A percentile compares a stretch with the other conserved stretches of the same genome.
Evolutionary conservation across 2,113 vertebrate genomes (phyloP).

Genomic region (Sceloporus tristichus): DNA sequence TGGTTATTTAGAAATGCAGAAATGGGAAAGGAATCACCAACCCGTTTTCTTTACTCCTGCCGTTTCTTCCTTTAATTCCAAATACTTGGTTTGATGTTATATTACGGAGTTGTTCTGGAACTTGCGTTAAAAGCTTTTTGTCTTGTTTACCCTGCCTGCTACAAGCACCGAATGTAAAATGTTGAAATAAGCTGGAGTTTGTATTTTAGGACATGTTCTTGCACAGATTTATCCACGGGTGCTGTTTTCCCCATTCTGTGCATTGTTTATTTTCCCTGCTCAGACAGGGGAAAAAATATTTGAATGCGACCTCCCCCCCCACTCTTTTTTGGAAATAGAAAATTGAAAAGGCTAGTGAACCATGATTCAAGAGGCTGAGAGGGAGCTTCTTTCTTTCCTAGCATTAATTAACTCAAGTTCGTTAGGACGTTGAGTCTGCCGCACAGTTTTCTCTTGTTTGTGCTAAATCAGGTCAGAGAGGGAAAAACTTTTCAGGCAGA

Average conservation of each 20-base stretch:
- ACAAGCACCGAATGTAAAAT: not conserved
- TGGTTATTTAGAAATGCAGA: not conserved
- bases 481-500: conserved; percentile 76
- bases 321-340: conserved; percentile 72
- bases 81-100: not conserved
- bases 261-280: conserved; percentile 76
- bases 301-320: conserved; percentile 68
- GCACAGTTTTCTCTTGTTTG: conserved; percentile 78
- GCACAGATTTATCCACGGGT: conserved; percentile 21
- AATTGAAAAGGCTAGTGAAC: conserved; percentile 77
- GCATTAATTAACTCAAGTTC: conserved; percentile 81
- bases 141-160: not conserved
- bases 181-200: not conserved
- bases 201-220: not conserved
- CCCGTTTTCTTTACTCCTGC: not conserved
- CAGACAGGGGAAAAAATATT: conserved; percentile 75
- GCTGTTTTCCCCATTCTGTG: conserved; percentile 59
- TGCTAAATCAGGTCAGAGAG: conserved; percentile 77
- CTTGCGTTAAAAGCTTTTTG: not conserved
- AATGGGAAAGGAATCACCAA: not conserved
- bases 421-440: conserved; percentile 77
- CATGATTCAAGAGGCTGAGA: conserved; percentile 76
- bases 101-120: not conserved
- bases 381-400: conserved; percentile 74
- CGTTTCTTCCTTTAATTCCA: not conserved